Evolutionary conservation across 2,888 invertebrate species (phyloP), one percentile per base, ranked within the genome.

Genomic region (Rapana venosa): DNA sequence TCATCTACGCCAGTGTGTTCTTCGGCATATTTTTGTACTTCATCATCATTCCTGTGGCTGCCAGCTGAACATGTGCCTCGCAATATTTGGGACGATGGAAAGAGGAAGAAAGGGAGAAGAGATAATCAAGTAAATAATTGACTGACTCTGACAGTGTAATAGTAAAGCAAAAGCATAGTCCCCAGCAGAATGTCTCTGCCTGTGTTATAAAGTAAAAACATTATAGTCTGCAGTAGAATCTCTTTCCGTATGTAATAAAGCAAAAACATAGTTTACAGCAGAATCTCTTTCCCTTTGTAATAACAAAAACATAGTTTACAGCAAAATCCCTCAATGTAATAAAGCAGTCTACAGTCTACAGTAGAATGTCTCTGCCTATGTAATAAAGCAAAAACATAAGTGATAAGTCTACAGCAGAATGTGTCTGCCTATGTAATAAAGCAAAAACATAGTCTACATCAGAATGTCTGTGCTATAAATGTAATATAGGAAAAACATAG

Each of bases 1-100:
- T 93, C 36, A 94, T 95, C 87, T 95, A 95, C 86, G 91, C 93
- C 30, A 94, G 94, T 87, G 89, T 94, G 87, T 92, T 88, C 13
- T 88, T 93, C 17, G 94, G 95, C 6, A 66, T 92, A 70, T 74
- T 93, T 15, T 36, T 93, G 20, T 91, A 91, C 22, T 91, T 93
- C 36, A 91, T 93, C 20, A 91, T 94, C 77, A 93, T 93, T 87
- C 92, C 92, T 6, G 89, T 92, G 56, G 92, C 89, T n/a, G 88
- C 91, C 20, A 88, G 88, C 32, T 88, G 61, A 88, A 88, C 0
- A 13, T n/a, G 11, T 13, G 74, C 0, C n/a, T 11, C 13, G 22
- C n/a, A 26, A 13, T 26, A n/a, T 74, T 8, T 11, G 0, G 74
- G 22, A 15, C 11, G 74, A 26, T 0, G 4, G 13, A n/a, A 11